Base-by-base conservation (phyloP, 2,113 vertebrate genomes). In the Calidris pugnax region DNA sequence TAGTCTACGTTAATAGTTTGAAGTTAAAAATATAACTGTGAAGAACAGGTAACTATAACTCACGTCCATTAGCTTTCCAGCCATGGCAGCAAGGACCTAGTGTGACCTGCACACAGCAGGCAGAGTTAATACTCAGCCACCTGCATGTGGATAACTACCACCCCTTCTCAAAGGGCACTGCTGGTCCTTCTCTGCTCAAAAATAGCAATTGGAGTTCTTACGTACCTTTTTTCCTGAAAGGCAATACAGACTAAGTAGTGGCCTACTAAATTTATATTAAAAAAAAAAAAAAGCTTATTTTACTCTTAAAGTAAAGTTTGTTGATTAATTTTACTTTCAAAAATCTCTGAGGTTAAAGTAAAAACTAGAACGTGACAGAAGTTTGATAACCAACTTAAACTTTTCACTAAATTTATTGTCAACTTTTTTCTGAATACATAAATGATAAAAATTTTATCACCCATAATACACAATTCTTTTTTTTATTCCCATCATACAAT, bases 401-500 rank as follows among this genome's bases (percentile, higher is more conserved):
- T 51, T 48, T 33, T 23, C 28, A 75, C 8, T n/a, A 35, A 8
- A 35, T 23, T 32, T n/a, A 22, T 15, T 60, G 73, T 82, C 28
- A 55, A 4, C n/a, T 68, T 72, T 43, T 51, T 68, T 21, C 27
- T 41, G 57, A 83, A 59, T 21, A 50, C 8, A 41, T 9, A 4
- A 41, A 33, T 12, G 82, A 78, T 45, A 50, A 48, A 64, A 60
- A 45, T 77, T 59, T 10, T 30, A 26, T 41, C 1, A 2, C 13
- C 33, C 15, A 14, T 37, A 68, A 63, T 2, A 43, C 5, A 27
- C 4, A 76, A 47, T 7, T 39, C 37, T 3, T 30, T n/a, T n/a
- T 21, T 3, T 19, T 28, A 39, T 15, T 43, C 8, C 20, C 26
- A 6, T 4, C 28, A n/a, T 14, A 0, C 8, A 85, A 47, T 0